A percentile compares a stretch with the other conserved stretches of the same genome.
These are phyloP conservation scores for Heteropelma amictum DNA, from an alignment of 2,888 invertebrate genomes.

Conservation along the genomic window DNA sequence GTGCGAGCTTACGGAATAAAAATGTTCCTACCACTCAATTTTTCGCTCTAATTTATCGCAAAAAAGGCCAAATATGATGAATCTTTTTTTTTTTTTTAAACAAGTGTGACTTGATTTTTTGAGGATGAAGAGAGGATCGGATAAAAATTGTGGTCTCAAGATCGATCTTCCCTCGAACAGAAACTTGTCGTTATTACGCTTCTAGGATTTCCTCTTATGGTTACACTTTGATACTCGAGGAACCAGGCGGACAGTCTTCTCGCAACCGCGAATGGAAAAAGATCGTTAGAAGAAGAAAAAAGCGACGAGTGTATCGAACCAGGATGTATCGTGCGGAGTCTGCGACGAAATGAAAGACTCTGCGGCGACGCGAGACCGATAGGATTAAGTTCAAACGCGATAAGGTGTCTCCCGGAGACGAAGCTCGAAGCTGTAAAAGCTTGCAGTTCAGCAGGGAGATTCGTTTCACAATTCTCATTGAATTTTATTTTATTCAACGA, in stretches of 20 bases:
- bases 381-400: constrained; percentile 30
- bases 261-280: constrained; percentile 24
- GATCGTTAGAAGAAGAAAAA: background rate
- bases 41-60: too few relatives aligned
- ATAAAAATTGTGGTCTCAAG: too few relatives aligned
- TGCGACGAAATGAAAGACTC: constrained; percentile 35
- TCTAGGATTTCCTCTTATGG: background rate
- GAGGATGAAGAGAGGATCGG: too few relatives aligned
- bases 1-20: too few relatives aligned
- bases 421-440: background rate
- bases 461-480: constrained; percentile 37
- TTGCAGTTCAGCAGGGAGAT: constrained; percentile 40
- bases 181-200: too few relatives aligned
- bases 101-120: too few relatives aligned
- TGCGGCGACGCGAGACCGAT: constrained; percentile 34
- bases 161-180: background rate
- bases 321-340: constrained; percentile 38
- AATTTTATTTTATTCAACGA: constrained; percentile 41
- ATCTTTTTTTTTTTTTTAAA: too few relatives aligned
- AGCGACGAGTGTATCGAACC: constrained; percentile 26
- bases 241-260: constrained; percentile 9
- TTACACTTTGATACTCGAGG: constrained; percentile 11
- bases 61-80: too few relatives aligned
- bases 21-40: too few relatives aligned
- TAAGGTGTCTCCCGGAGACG: constrained; percentile 16